Conservation (phyloP, 1,140 invertebrate species). For the Periplaneta americana region DNA sequence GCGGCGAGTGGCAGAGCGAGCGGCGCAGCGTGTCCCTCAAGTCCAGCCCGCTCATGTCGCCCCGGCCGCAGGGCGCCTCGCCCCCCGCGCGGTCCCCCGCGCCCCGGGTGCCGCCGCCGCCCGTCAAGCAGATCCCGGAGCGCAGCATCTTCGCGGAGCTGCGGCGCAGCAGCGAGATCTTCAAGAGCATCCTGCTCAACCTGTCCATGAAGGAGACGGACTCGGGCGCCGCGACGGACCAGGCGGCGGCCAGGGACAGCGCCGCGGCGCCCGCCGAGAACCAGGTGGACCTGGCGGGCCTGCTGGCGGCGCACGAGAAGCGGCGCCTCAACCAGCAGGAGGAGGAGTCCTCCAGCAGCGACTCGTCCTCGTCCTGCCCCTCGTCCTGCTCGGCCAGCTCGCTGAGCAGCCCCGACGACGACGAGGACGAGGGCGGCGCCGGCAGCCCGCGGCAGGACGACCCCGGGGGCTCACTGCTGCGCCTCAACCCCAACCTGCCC, state of each 20-base stretch:
- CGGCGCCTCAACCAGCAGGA: conserved; percentile 26
- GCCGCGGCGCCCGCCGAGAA: conserved; percentile 17
- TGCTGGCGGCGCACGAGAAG: conserved; percentile 36
- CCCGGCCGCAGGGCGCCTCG: not conserved
- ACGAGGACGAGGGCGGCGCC: not conserved
- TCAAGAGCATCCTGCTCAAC: conserved; percentile 38
- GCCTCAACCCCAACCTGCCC: conserved; percentile 29
- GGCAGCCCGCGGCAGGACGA: conserved; percentile 12
- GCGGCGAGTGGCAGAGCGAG: conserved; percentile 24
- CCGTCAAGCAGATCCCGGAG: conserved; percentile 17
- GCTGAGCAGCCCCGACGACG: conserved; percentile 19
- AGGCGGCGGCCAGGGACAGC: not conserved
- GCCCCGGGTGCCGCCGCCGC: conserved; percentile 20
- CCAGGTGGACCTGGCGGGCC: conserved; percentile 31
- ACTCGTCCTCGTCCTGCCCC: conserved; percentile 23
- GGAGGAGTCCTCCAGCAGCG: conserved; percentile 5
- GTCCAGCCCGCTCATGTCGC: conserved; percentile 26
- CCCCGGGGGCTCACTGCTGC: conserved; percentile 25
- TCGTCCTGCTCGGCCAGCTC: conserved; percentile 20
- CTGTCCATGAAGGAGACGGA: conserved; percentile 34
- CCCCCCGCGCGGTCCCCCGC: conserved; percentile 24
- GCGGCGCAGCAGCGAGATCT: conserved; percentile 38
- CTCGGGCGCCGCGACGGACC: not conserved
- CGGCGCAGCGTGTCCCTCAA: conserved; percentile 35
- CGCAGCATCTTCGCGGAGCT: conserved; percentile 37